Conservation (phyloP, 2,888 invertebrate species). For the Diadegma fenestrale region DNA sequence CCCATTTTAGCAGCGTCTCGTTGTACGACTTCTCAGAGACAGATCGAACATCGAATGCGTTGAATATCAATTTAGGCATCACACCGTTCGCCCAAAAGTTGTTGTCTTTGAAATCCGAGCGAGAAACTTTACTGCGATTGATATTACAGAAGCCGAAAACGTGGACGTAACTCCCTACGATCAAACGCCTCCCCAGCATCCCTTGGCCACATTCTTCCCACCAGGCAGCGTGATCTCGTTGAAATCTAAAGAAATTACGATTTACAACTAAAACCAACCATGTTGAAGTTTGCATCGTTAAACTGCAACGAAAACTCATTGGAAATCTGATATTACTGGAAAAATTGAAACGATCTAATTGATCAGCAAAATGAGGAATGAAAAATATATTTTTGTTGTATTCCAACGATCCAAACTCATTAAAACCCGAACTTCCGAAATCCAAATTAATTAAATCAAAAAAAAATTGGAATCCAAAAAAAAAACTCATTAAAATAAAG, state of each 20-base stretch:
- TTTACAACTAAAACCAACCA: not conserved
- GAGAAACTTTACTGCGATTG: not conserved
- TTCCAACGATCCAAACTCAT: no score
- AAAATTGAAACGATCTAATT: no score
- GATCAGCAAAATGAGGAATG: no score
- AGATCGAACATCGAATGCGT: constrained; percentile 1
- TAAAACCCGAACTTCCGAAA: no score
- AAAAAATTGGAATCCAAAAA: no score
- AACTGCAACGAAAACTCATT: no score
- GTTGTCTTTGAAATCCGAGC: no score
- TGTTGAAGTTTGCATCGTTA: not conserved
- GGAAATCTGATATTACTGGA: no score
- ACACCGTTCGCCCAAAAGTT: constrained; percentile 1
- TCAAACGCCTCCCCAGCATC: not conserved
- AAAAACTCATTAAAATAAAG: no score
- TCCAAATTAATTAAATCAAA: no score
- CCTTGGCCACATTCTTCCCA: constrained; percentile 20
- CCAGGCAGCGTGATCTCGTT: not conserved
- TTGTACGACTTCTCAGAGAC: constrained; percentile 30
- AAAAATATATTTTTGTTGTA: no score
- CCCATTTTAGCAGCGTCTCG: not conserved
- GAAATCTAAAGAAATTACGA: constrained; percentile 22
- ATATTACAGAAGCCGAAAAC: constrained; percentile 21
- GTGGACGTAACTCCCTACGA: constrained; percentile 18
- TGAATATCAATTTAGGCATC: constrained; percentile 8